Evolutionary conservation across 92 coral and sea anemone species (phyloP).

Genomic region (Siderastrea siderea): DNA sequence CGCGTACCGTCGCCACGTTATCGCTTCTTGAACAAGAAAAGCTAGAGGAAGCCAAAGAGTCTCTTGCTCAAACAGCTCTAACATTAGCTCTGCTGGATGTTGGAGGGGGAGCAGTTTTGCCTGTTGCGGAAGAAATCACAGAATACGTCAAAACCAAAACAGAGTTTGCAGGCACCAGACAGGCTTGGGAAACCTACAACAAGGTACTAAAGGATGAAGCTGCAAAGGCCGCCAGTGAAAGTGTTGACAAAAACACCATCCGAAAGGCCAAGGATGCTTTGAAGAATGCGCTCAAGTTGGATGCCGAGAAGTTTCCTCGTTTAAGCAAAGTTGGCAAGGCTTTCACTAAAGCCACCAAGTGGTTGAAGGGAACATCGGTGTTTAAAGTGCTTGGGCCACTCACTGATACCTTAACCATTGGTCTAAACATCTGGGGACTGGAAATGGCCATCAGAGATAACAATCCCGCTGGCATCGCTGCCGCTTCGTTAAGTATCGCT

Average conservation of each 20-base stretch:
- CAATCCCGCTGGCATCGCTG: constrained; percentile 17
- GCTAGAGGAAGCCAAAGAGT: constrained; percentile 13
- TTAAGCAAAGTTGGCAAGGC: too few species aligned
- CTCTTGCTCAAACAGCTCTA: constrained; percentile 27
- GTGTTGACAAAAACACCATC: not conserved
- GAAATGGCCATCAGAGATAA: constrained; percentile 7
- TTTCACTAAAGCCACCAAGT: not conserved
- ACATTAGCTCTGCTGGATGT: too few species aligned
- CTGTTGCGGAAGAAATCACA: constrained; percentile 4
- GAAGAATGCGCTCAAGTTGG: not conserved
- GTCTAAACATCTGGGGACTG: too few species aligned
- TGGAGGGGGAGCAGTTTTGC: not conserved
- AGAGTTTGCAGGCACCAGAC: not conserved
- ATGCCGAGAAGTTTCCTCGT: not conserved
- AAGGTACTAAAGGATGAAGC: not conserved
- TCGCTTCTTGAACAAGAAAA: not conserved
- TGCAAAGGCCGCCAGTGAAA: not conserved
- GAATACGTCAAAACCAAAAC: not conserved
- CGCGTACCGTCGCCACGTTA: constrained; percentile 12
- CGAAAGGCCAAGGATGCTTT: not conserved
- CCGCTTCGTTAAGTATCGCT: constrained; percentile 25
- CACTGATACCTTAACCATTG: not conserved
- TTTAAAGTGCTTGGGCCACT: constrained; percentile 28
- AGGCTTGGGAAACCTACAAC: not conserved
- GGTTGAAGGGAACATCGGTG: constrained; percentile 26